Evolutionary conservation across 2,888 invertebrate genomes (phyloP), one percentile per base, ranked within the genome.

Genomic region (Tenthredo notha): DNA sequence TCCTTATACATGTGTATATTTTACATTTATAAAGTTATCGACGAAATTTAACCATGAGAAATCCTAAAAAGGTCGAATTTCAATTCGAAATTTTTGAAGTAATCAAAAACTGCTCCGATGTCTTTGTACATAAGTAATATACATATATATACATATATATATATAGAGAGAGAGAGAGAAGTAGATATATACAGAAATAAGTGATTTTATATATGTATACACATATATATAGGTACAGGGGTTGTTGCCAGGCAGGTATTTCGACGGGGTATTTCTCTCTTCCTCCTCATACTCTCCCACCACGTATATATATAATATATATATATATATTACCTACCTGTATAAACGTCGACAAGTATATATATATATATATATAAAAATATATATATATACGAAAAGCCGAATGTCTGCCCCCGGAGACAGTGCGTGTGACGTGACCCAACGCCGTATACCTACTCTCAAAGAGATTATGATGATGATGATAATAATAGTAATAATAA

Each of bases 241-340:
- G 83, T 83, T 83, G 83, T 83, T 83, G 83, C 83, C 83, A 83
- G 83, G 83, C 83, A 83, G 83, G 83, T 83, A 83, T 83, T 83
- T 67, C 83, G 67, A 25, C 80, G 6, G 77, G 77, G 54, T 43
- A 12, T 10, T 67, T 67, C 72, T 43, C 72, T 72, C 72, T 54
- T 54, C 43, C 21, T 74, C 4, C 72, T 29, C 43, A 21, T 21
- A 2, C 43, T 40, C 72, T 43, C 43, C 43, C 43, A 21, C 18
- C 72, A 74, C 43, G 40, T 29, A 10, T 25, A 21, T 21, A 0
- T 61, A 12, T 21, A 47, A n/a, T 78, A n/a, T 33, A 58, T 37
- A 33, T 37, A 2, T 58, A 58, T 61, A n/a, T 21, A 58, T 61
- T 12, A 77, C 47, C 25, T 37, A n/a, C n/a, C 25, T 50, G 40